A percentile compares a stretch with the other conserved stretches of the same genome.
Conservation (phyloP, 2,888 invertebrate genomes). For the Eueremaeus valkanovi region DNA sequence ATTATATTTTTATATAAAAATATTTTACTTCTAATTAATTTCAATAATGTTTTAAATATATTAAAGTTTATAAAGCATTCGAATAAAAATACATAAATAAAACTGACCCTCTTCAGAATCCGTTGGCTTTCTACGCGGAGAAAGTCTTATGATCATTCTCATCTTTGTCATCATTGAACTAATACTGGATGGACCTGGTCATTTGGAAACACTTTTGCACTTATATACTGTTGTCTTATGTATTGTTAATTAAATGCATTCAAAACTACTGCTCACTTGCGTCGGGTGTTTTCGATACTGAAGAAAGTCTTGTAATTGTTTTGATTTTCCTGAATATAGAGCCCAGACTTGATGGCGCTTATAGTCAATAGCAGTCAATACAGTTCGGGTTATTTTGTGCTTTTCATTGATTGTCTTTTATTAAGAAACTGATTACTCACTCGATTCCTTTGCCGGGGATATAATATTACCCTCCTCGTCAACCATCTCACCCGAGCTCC, state of each 20-base stretch:
- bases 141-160: neutral
- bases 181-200: neutral
- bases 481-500: neutral
- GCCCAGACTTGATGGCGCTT: neutral
- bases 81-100: no score
- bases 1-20: neutral
- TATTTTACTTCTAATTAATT: no score
- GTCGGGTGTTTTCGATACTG: neutral
- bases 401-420: no score
- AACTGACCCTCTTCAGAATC: neutral
- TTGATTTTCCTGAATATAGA: conserved; percentile 25
- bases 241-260: neutral
- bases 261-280: neutral
- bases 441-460: no score
- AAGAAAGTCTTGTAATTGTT: neutral
- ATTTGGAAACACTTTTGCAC: neutral
- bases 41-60: no score
- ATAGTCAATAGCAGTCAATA: neutral
- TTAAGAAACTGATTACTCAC: no score
- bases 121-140: conserved; percentile 1
- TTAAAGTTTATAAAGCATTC: no score
- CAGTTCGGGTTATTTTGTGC: no score
- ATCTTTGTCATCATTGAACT: conserved; percentile 5
- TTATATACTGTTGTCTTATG: neutral
- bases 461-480: neutral